Conservation (phyloP, 1,140 invertebrate genomes). For the Phymorhynchus buccinoides region DNA sequence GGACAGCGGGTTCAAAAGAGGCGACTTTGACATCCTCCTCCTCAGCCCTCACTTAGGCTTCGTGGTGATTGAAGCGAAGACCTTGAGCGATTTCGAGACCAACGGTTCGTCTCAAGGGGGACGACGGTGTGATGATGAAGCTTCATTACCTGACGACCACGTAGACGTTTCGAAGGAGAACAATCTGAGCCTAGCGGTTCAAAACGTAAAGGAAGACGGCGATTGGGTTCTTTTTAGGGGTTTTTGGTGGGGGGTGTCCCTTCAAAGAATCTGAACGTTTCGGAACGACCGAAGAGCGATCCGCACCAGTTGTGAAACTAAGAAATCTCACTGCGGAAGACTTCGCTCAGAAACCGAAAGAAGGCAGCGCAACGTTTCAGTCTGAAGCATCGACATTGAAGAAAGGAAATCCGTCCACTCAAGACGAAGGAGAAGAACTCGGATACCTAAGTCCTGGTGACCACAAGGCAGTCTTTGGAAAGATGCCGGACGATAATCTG, state of each 20-base stretch:
- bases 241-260: too few relatives aligned
- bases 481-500: background rate
- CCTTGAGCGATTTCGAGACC: background rate
- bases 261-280: too few relatives aligned
- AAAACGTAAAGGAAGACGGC: background rate
- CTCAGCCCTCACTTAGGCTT: background rate
- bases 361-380: background rate
- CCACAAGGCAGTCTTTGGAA: background rate
- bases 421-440: too few relatives aligned
- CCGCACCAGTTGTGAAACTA: background rate
- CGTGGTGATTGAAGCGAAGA: constrained; percentile 24
- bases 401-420: background rate
- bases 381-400: background rate
- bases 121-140: too few relatives aligned
- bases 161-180: background rate
- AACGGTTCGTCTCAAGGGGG: background rate
- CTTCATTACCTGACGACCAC: background rate
- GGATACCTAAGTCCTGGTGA: too few relatives aligned
- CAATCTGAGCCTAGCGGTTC: background rate
- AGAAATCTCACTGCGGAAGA: background rate
- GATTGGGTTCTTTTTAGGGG: too few relatives aligned
- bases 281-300: background rate
- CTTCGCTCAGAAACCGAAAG: background rate
- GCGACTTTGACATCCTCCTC: constrained; percentile 34
- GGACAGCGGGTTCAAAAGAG: background rate